These are phyloP conservation scores for Nemotelus nigrinus DNA, from an alignment of 2,888 invertebrate species.

Conservation along the genomic window DNA sequence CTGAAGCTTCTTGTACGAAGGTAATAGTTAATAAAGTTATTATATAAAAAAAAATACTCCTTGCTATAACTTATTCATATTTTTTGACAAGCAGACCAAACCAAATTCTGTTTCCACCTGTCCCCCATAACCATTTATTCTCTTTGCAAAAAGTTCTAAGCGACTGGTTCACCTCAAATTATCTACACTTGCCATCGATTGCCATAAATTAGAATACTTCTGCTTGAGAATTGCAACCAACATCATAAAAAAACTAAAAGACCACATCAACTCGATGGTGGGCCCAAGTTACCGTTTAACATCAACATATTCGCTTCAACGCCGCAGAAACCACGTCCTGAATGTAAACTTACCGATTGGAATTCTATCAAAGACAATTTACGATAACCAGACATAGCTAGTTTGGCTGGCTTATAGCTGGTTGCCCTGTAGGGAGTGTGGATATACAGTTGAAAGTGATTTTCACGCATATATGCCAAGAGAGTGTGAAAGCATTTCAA, in stretches of 20 bases:
- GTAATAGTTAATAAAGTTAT: too few relatives aligned
- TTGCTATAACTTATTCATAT: too few relatives aligned
- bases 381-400: constrained; percentile 2
- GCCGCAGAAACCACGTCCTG: neutral
- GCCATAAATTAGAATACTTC: too few relatives aligned
- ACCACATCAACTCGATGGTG: neutral
- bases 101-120: too few relatives aligned
- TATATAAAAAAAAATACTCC: too few relatives aligned
- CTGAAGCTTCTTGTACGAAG: too few relatives aligned
- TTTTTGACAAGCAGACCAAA: too few relatives aligned
- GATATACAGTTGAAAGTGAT: neutral
- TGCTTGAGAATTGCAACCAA: neutral
- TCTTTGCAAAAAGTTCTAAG: too few relatives aligned
- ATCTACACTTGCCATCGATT: too few relatives aligned
- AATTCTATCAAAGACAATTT: neutral
- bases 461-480: neutral
- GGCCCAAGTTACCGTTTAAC: constrained; percentile 38
- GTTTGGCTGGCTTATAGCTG: neutral
- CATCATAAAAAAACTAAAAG: neutral
- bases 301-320: constrained; percentile 41
- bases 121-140: too few relatives aligned
- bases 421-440: neutral
- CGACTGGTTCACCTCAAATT: too few relatives aligned
- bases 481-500: neutral
- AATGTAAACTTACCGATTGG: neutral